Percentiles rank a stretch among this genome's conserved stretches.
These are phyloP conservation scores for Onthophagus taurus DNA, from an alignment of 1,140 invertebrate species.

Conservation along the genomic window DNA sequence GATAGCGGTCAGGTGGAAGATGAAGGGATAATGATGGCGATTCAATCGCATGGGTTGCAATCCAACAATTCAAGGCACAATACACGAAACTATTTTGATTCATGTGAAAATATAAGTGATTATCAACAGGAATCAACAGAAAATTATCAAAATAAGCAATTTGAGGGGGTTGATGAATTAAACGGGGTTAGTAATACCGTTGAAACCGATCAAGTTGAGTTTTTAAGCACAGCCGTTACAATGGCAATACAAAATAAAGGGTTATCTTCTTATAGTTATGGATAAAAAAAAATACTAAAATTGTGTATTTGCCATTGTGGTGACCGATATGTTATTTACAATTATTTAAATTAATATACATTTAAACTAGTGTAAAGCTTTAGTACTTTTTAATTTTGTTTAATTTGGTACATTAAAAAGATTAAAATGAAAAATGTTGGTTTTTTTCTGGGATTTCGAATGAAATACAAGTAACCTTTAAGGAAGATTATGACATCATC, in stretches of 20 bases:
- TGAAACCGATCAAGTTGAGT: constrained; percentile 37
- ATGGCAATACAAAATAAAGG: constrained; percentile 63
- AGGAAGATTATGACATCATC: too few species aligned
- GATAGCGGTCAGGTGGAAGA: constrained; percentile 50
- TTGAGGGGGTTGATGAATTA: constrained; percentile 9
- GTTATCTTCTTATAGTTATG: constrained; percentile 39
- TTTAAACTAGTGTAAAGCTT: too few species aligned
- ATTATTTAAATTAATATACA: too few species aligned
- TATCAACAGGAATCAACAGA: constrained; percentile 21
- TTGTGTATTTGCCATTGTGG: too few species aligned
- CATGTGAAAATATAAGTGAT: background rate
- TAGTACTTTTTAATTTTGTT: too few species aligned
- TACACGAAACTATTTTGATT: background rate
- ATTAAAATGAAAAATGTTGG: too few species aligned
- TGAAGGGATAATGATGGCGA: constrained; percentile 56
- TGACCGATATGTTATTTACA: too few species aligned
- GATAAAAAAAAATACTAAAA: too few species aligned
- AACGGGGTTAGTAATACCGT: constrained; percentile 2
- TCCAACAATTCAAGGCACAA: too few species aligned
- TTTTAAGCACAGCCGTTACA: constrained; percentile 55
- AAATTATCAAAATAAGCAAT: constrained; percentile 14
- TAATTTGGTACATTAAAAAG: too few species aligned
- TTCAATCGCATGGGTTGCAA: constrained; percentile 51
- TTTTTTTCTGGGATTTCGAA: too few species aligned
- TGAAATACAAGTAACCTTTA: too few species aligned